Evolutionary conservation across 2,888 invertebrate genomes (phyloP).

Genomic region (Labia minor): DNA sequence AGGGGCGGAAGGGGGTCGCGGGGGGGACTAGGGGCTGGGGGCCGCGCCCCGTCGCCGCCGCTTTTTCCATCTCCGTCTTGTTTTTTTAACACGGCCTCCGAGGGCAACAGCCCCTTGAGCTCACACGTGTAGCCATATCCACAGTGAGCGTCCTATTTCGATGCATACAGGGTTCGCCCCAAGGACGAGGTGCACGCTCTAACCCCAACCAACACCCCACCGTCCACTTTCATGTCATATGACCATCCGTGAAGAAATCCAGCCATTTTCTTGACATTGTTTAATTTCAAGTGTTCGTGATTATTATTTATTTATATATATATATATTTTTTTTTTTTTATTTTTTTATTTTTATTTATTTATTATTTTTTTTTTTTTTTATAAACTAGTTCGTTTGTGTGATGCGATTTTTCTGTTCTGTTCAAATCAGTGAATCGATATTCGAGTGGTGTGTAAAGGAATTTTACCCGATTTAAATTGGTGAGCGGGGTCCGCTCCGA

Average conservation of each 20-base stretch:
- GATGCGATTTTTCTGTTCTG: slow-evolving; percentile 18
- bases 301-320: too few species aligned
- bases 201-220: neutral
- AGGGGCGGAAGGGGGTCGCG: neutral
- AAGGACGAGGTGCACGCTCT: neutral
- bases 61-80: neutral
- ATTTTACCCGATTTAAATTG: too few species aligned
- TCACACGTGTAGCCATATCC: neutral
- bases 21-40: neutral
- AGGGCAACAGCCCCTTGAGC: slow-evolving; percentile 13
- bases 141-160: neutral
- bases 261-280: too few species aligned
- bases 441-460: too few species aligned
- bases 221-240: neutral
- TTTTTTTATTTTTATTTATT: neutral
- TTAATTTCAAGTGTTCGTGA: too few species aligned
- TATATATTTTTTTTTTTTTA: too few species aligned
- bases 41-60: neutral
- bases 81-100: slow-evolving; percentile 8
- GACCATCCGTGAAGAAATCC: neutral
- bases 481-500: too few species aligned
- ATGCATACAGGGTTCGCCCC: slow-evolving; percentile 1
- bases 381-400: neutral
- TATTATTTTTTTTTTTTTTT: neutral
- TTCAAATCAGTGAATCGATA: neutral